Evolutionary conservation across 2,888 invertebrate species (phyloP).

Genomic region (Drosophila yooni): DNA sequence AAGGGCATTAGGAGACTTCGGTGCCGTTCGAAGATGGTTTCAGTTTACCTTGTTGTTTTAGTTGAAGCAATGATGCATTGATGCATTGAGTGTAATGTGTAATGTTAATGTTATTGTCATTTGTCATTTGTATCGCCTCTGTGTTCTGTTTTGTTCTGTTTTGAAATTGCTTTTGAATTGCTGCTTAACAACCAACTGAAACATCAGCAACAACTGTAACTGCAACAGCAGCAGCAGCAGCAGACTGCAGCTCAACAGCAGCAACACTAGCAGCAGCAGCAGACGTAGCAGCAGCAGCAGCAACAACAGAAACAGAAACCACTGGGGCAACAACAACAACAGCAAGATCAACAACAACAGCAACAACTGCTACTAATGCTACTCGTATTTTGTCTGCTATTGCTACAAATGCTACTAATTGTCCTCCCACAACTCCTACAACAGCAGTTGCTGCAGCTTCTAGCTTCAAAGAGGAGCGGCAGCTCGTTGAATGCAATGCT

Average conservation of each 20-base stretch:
- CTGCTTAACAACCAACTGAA: conserved; percentile 63
- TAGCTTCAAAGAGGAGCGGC: conserved; percentile 61
- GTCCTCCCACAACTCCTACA: conserved; percentile 69
- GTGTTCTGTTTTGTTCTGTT: conserved; percentile 76
- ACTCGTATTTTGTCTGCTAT: conserved; percentile 65
- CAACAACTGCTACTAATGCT: conserved; percentile 51
- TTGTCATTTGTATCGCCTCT: conserved; percentile 75
- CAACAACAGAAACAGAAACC: conserved; percentile 80
- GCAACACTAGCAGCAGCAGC: conserved; percentile 47
- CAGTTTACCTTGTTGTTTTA: conserved; percentile 46
- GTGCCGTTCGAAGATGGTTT: conserved; percentile 44
- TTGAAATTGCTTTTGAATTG: conserved; percentile 67
- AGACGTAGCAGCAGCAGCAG: conserved; percentile 36
- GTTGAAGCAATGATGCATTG: conserved; percentile 23
- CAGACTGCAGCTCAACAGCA: conserved; percentile 37
- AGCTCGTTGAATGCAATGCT: conserved; percentile 13
- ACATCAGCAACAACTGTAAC: conserved; percentile 55
- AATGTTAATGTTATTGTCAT: conserved; percentile 62
- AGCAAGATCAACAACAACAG: conserved; percentile 63
- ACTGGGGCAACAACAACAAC: conserved; percentile 65
- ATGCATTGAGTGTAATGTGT: conserved; percentile 38
- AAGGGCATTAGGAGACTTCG: conserved; percentile 34
- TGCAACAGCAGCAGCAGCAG: conserved; percentile 67
- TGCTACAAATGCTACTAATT: conserved; percentile 58
- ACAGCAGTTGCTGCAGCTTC: conserved; percentile 71